A percentile compares a stretch with the other conserved stretches of the same genome.
These are phyloP conservation scores for Pan paniscus DNA, from an alignment of 2,113 vertebrate species.

Conservation along the genomic window DNA sequence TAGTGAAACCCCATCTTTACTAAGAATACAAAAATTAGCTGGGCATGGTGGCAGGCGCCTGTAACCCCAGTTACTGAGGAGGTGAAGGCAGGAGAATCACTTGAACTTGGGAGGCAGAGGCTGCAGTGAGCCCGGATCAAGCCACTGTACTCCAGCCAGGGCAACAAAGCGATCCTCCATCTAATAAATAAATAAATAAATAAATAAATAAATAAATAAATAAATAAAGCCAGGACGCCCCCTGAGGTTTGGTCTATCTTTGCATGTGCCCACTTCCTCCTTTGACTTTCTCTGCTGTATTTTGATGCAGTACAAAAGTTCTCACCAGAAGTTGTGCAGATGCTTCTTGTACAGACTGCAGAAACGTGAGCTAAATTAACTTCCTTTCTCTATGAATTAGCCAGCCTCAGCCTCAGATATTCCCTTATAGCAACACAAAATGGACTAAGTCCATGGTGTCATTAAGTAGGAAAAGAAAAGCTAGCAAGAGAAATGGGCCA, in stretches of 20 bases:
- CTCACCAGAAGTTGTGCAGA: neutral
- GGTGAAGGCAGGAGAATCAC: no score
- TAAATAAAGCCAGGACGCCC: no score
- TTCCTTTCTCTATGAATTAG: neutral
- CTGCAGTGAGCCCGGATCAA: no score
- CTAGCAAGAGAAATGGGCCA: neutral
- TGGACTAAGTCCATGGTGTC: neutral
- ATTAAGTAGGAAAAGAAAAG: neutral
- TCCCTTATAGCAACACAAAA: neutral
- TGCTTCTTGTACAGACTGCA: neutral
- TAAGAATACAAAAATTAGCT: no score
- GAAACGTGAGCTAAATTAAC: neutral
- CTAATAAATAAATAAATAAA: no score
- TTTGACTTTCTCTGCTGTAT: neutral
- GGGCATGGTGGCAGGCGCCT: no score
- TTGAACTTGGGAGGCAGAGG: no score
- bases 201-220: no score
- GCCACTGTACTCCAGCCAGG: no score
- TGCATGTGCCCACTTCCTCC: neutral
- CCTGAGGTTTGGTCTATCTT: neutral
- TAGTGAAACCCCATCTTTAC: no score
- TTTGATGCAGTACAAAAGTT: neutral
- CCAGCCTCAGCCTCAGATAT: neutral
- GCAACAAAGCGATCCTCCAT: no score
- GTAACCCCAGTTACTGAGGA: no score